Conservation (phyloP, 2,797 vertebrate genomes). For the Harpagifer antarcticus region DNA sequence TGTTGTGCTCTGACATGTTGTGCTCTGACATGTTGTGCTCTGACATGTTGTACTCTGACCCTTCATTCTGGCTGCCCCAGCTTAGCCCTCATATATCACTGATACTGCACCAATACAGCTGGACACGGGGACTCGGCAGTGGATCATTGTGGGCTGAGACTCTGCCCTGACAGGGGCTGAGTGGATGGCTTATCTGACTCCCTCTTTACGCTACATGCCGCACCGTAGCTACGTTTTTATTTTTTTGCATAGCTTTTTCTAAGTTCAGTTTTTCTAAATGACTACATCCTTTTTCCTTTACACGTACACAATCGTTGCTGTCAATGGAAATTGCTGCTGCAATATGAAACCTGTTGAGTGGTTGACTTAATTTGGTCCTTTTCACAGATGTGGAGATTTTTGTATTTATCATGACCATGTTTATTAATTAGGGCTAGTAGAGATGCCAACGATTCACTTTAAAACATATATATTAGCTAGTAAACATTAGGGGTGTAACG, state of each 20-base stretch:
- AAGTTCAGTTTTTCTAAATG: neutral
- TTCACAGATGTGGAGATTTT: neutral
- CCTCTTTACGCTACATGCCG: constrained; percentile 12
- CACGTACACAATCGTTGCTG: too few species aligned
- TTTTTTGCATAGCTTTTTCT: neutral
- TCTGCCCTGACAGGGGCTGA: constrained; percentile 40
- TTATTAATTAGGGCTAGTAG: neutral
- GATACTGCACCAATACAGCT: constrained; percentile 55
- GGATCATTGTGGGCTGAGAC: constrained; percentile 44
- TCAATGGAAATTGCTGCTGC: neutral
- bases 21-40: constrained; percentile 48
- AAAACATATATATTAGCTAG: too few species aligned
- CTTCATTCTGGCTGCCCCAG: constrained; percentile 39
- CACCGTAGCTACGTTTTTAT: constrained; percentile 14
- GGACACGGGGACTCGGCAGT: constrained; percentile 36
- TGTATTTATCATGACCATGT: neutral
- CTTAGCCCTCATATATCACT: constrained; percentile 62
- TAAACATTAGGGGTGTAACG: too few species aligned
- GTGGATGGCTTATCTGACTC: constrained; percentile 35
- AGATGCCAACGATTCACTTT: too few species aligned
- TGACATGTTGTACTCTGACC: constrained; percentile 59
- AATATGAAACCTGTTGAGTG: neutral
- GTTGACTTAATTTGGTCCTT: neutral
- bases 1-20: constrained; percentile 50
- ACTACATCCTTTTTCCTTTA: neutral